Evolutionary conservation across 2,888 invertebrate species (phyloP).

Genomic region (Neria commutata): DNA sequence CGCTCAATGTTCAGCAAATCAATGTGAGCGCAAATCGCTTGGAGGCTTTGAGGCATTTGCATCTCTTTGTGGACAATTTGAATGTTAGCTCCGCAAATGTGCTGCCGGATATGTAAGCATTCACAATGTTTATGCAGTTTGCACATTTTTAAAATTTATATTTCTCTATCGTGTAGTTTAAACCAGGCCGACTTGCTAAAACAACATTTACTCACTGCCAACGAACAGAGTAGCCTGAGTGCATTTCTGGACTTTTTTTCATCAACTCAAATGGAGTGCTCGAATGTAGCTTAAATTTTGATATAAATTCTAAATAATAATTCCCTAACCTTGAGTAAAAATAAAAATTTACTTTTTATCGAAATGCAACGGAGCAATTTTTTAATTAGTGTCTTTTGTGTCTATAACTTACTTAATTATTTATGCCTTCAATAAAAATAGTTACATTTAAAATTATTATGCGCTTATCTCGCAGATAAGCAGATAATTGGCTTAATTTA

Average conservation of each 20-base stretch:
- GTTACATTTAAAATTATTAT: no score
- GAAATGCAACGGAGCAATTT: no score
- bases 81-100: slow-evolving; percentile 24
- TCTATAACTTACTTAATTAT: no score
- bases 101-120: slow-evolving; percentile 28
- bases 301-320: no score
- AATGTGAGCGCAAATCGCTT: slow-evolving; percentile 26
- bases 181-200: slow-evolving; percentile 1
- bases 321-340: no score
- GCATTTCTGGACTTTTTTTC: slow-evolving; percentile 5
- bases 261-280: no score
- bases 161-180: background rate
- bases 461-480: no score
- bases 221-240: background rate
- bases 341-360: background rate
- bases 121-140: no score
- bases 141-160: background rate
- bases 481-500: no score
- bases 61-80: slow-evolving; percentile 26
- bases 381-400: no score
- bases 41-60: slow-evolving; percentile 30
- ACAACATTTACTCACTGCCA: background rate
- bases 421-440: no score
- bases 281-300: background rate
- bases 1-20: slow-evolving; percentile 19